A percentile compares a stretch with the other conserved stretches of the same genome.
Conservation (phyloP, 92 coral and sea anemone species). For the Montipora capitata region DNA sequence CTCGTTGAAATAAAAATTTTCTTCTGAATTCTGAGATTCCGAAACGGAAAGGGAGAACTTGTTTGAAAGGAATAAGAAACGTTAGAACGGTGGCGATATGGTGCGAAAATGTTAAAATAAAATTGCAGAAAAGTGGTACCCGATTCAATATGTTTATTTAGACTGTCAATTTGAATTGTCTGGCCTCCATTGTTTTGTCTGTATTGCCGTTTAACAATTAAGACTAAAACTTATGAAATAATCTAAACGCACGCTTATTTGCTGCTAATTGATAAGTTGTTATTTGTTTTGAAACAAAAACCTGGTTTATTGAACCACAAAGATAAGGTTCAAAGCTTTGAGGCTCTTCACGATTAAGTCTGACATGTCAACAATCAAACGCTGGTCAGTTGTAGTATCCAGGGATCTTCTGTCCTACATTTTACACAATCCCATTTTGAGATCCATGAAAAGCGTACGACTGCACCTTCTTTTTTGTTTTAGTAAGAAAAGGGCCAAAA, state of each 20-base stretch:
- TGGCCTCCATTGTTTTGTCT: constrained; percentile 18
- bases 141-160: background rate
- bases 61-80: too few species aligned
- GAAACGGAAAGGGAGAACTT: too few species aligned
- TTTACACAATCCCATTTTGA: background rate
- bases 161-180: constrained; percentile 4
- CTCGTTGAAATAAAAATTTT: too few species aligned
- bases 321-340: constrained; percentile 15
- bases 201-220: background rate
- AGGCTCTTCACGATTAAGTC: background rate
- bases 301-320: background rate
- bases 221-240: background rate
- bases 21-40: too few species aligned
- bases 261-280: background rate
- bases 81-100: too few species aligned
- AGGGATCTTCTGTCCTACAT: background rate
- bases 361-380: constrained; percentile 12
- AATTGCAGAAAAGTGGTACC: background rate
- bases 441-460: background rate
- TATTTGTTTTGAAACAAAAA: background rate
- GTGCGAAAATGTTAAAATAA: too few species aligned
- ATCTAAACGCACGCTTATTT: background rate
- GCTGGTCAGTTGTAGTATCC: background rate
- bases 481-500: constrained; percentile 12
- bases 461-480: background rate